Base-by-base conservation (phyloP, 2,888 invertebrate species). In the Drosophila melanosoma region DNA sequence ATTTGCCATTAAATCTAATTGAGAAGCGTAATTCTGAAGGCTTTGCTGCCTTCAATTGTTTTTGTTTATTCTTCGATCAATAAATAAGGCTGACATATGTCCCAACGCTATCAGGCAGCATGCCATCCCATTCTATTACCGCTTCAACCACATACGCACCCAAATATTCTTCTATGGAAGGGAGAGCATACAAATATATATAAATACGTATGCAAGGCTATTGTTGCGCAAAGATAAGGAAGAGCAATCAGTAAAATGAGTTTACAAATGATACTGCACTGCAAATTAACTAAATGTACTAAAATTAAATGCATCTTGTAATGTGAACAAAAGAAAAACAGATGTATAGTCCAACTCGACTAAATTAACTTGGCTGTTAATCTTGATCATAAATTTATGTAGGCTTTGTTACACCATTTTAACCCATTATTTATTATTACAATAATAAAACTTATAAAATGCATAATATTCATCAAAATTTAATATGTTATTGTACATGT, bases 1-100 rank as follows among this genome's bases (percentile, higher is more conserved):
- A 76, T 86, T 89, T 89, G 83, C 80, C 80, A 81, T 90, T 83
- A 86, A 83, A 79, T 81, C 84, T 81, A 84, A 90, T 90, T 89
- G 88, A 82, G 79, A 51, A 76, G 76, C 69, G 75, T 56, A 76
- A 63, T 79, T 73, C 68, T 64, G 69, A 36, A 60, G 58, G 60
- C 52, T 57, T 62, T 76, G 60, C 56, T 74, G 58, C 51, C 56
- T 79, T 71, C 66, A 69, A 78, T 72, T 71, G 76, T 71, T 75
- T 72, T 77, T 79, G 71, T 77, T 86, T 78, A 58, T 61, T 53
- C 61, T 72, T 15, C 69, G 74, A 86, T 81, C 86, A 74, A 83
- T 77, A 74, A 82, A 73, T 68, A 78, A 72, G 66, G 57, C 70
- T 87, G 78, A 76, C 86, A 86, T 86, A 86, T 86, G 86, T 89